A percentile compares a stretch with the other conserved stretches of the same genome.
phyloP scores from a whole-genome alignment of 2,888 invertebrate species.

The Dasypogon diadema region DNA sequence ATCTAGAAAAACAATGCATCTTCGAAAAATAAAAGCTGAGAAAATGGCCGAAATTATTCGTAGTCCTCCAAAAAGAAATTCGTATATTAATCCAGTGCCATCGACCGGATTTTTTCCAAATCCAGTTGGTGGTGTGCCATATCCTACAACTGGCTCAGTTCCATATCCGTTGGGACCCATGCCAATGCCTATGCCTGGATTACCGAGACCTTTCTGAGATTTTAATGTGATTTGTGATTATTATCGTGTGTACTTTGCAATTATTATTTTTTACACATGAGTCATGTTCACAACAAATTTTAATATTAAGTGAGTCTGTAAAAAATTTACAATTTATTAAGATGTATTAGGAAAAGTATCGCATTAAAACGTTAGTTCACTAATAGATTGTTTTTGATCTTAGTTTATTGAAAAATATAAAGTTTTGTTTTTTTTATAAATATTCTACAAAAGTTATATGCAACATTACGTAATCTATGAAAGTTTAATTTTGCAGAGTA shows the following conservation, averaged over 20 bases:
- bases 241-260: neutral
- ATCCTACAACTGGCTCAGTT: slow-evolving; percentile 70
- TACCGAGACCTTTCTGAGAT: slow-evolving; percentile 59
- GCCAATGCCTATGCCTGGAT: slow-evolving; percentile 82
- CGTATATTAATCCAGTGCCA: slow-evolving; percentile 60
- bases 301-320: neutral
- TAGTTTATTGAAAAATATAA: too few species aligned
- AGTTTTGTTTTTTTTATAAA: too few species aligned
- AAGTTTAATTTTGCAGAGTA: too few species aligned
- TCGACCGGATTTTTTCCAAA: slow-evolving; percentile 62
- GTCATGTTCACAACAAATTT: neutral
- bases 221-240: neutral
- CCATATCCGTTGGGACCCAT: slow-evolving; percentile 73
- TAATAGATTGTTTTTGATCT: neutral
- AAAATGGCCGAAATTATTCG: slow-evolving; percentile 85
- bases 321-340: neutral
- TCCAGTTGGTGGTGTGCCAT: slow-evolving; percentile 73
- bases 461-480: too few species aligned
- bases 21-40: slow-evolving; percentile 91
- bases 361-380: neutral
- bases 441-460: too few species aligned
- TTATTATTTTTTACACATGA: neutral
- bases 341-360: neutral
- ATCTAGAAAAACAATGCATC: slow-evolving; percentile 81
- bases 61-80: slow-evolving; percentile 62